phyloP scores from a whole-genome alignment of 1,140 invertebrate genomes.

The Notospermus geniculatus region DNA sequence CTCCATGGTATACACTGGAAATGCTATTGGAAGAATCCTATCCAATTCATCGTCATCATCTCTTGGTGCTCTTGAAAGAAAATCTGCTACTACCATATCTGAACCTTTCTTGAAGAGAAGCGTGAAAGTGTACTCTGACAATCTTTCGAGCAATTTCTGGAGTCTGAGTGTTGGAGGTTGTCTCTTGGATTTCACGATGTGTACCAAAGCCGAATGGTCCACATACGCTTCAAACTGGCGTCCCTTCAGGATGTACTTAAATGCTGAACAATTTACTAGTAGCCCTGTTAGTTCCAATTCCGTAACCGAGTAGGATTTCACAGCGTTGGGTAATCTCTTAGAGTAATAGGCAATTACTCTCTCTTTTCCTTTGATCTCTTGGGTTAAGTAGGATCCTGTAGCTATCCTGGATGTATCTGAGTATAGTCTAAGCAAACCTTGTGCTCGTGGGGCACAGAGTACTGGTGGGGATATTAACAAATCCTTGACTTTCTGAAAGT shows the following conservation, averaged over 20 bases:
- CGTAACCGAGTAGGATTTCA: background rate
- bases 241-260: background rate
- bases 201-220: background rate
- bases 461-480: background rate
- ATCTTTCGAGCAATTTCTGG: background rate
- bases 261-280: background rate
- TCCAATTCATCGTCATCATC: background rate
- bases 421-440: background rate
- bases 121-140: background rate
- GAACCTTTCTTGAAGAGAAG: background rate
- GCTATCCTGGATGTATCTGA: background rate
- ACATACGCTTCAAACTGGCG: background rate
- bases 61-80: background rate
- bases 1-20: background rate
- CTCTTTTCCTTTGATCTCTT: constrained; percentile 1
- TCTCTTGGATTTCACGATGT: background rate
- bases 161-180: background rate
- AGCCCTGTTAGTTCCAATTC: background rate
- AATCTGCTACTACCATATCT: constrained; percentile 1
- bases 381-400: background rate
- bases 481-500: background rate
- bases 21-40: background rate
- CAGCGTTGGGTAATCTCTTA: background rate
- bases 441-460: background rate
- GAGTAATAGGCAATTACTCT: background rate